A percentile compares a stretch with the other conserved stretches of the same genome.
Evolutionary conservation across 1,140 invertebrate species (phyloP).

Genomic region (Episyrphus balteatus): DNA sequence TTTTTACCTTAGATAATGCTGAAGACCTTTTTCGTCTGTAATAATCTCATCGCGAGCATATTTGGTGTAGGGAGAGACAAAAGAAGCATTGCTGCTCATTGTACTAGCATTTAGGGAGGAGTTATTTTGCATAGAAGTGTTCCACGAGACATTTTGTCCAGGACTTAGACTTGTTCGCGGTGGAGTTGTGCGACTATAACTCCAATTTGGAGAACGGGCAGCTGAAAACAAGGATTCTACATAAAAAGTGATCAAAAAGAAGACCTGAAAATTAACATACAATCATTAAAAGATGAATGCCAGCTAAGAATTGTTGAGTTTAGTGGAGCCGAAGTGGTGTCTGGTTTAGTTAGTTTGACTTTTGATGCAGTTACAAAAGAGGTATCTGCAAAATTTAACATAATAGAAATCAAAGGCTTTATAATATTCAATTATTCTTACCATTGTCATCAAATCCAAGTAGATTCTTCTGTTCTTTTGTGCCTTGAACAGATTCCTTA

Average conservation of each 20-base stretch:
- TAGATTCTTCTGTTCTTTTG: conserved; percentile 31
- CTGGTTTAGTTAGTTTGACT: conserved; percentile 3
- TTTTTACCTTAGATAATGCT: conserved; percentile 35
- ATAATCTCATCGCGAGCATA: conserved; percentile 34
- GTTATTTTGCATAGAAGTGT: conserved; percentile 15
- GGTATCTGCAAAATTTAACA: conserved; percentile 15
- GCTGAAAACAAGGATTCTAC: conserved; percentile 1
- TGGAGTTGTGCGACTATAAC: conserved; percentile 13
- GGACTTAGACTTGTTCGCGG: conserved; percentile 19
- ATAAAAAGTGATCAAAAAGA: neutral
- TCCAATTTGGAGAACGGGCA: conserved; percentile 5
- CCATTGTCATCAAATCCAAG: conserved; percentile 27
- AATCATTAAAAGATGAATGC: conserved; percentile 34
- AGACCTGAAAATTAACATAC: conserved; percentile 1
- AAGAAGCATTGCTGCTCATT: conserved; percentile 17
- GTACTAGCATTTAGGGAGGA: conserved; percentile 23
- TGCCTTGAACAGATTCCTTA: conserved; percentile 27
- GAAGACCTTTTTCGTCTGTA: conserved; percentile 37
- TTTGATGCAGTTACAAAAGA: conserved; percentile 13
- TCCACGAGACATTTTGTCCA: conserved; percentile 14
- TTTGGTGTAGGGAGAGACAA: conserved; percentile 27
- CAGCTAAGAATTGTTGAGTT: conserved; percentile 23
- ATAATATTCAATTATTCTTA: conserved; percentile 11
- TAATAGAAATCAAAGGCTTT: too few species aligned
- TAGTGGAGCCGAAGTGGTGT: neutral